Evolutionary conservation across 2,888 invertebrate genomes (phyloP).

Genomic region (Orchesella flavescens): DNA sequence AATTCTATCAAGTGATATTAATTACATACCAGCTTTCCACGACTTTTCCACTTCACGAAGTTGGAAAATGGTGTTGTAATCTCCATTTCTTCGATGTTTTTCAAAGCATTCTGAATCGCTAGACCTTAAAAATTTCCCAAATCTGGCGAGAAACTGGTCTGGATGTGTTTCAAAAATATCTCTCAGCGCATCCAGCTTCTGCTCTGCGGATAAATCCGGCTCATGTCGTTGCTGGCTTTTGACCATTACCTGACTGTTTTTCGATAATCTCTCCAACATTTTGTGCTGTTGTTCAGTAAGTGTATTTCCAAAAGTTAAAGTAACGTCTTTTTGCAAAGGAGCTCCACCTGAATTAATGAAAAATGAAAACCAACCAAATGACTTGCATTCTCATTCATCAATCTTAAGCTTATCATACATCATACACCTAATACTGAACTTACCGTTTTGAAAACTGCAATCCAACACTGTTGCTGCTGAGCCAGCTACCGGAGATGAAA

Average conservation of each 20-base stretch:
- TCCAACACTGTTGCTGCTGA: too few relatives aligned
- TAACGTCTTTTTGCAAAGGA: too few relatives aligned
- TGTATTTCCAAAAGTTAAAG: too few relatives aligned
- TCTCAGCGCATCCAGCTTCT: constrained; percentile 82
- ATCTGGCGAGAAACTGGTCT: constrained; percentile 83
- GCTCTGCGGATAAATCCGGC: constrained; percentile 80
- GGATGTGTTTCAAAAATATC: constrained; percentile 81
- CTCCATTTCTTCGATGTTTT: constrained; percentile 73
- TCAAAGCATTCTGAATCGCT: constrained; percentile 84
- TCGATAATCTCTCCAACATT: constrained; percentile 68
- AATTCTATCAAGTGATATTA: not conserved
- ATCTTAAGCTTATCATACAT: too few relatives aligned
- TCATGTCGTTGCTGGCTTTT: constrained; percentile 89
- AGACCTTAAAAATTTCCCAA: constrained; percentile 82
- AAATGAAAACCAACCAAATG: too few relatives aligned
- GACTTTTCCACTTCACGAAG: constrained; percentile 76
- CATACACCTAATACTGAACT: too few relatives aligned
- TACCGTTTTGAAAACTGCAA: too few relatives aligned
- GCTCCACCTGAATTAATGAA: too few relatives aligned
- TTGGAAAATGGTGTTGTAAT: constrained; percentile 80
- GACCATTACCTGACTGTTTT: constrained; percentile 74
- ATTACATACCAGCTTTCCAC: constrained; percentile 42
- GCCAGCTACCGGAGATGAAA: not conserved
- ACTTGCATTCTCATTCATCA: too few relatives aligned
- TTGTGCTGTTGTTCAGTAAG: constrained; percentile 19